Evolutionary conservation across 2,888 invertebrate genomes (phyloP).

Genomic region (Drosophila barbarae): DNA sequence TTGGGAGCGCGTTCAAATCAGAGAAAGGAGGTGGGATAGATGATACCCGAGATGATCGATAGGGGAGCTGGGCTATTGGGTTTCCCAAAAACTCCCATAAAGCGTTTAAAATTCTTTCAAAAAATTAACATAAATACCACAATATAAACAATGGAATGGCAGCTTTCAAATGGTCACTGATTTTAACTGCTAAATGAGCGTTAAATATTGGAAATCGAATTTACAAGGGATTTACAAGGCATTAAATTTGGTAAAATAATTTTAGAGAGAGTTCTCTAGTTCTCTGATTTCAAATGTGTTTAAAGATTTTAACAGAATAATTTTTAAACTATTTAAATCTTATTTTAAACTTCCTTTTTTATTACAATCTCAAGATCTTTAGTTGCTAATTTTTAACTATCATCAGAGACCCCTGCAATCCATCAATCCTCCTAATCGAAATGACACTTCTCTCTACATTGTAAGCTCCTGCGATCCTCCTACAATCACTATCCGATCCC

Average conservation of each 20-base stretch:
- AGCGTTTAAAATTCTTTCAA: conserved; percentile 33
- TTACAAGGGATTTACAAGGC: not conserved
- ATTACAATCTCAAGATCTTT: not conserved
- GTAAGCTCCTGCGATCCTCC: not conserved
- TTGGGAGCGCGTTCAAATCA: conserved; percentile 27
- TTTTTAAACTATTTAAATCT: too few species aligned
- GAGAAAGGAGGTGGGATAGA: conserved; percentile 17
- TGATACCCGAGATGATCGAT: conserved; percentile 41
- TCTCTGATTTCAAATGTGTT: not conserved
- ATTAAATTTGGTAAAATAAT: not conserved
- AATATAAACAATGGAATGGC: conserved; percentile 14
- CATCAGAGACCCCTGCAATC: not conserved
- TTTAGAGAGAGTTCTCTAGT: not conserved
- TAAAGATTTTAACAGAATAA: too few species aligned
- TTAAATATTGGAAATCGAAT: conserved; percentile 11
- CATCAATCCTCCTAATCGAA: not conserved
- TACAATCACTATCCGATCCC: conserved; percentile 2
- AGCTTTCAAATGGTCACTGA: conserved; percentile 3
- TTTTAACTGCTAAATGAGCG: conserved; percentile 6
- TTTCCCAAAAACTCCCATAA: conserved; percentile 33
- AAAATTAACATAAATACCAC: conserved; percentile 34
- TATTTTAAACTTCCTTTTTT: not conserved
- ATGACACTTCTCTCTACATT: conserved; percentile 3
- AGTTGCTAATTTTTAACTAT: not conserved
- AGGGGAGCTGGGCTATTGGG: conserved; percentile 31